Evolutionary conservation across 1,140 invertebrate genomes (phyloP), one percentile per base, ranked within the genome.

Genomic region (Ganaspis sp.): DNA sequence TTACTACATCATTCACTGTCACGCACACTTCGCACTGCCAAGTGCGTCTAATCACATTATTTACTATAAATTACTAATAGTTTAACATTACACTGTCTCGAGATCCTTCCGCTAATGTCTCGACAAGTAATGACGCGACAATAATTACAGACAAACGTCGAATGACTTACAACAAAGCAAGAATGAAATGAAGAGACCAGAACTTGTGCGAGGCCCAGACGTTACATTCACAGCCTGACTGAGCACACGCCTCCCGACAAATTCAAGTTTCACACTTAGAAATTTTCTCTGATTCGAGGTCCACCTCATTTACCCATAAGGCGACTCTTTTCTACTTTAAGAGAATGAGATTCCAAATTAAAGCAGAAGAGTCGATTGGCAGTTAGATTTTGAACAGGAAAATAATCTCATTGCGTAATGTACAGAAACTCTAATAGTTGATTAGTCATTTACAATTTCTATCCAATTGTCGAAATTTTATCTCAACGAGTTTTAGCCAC

Each of bases 211-310:
- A 91, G 84, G 83, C 88, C 80, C 90, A 85, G 87, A 90, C 88
- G 86, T 90, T 90, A 90, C 90, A 86, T 91, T 92, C 91, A 92
- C 91, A 92, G 91, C 91, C 91, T 90, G 88, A 89, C 89, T 81
- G 90, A 88, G 87, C 87, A 83, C 82, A 87, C 87, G 84, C 76
- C 58, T 64, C 26, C 23, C 23, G 58, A 64, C 23, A 29, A 64
- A 64, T 64, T 26, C 15, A 64, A 64, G 54, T 9, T 21, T 26
- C 54, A 58, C 8, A n/a, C n/a, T n/a, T n/a, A n/a, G n/a, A n/a
- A n/a, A n/a, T 76, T 58, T 73, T 37, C 5, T 58, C n/a, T 73
- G n/a, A 34, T 64, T 69, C 26, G 15, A 58, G 5, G 12, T 58
- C 19, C 19, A 58, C 19, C 21, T 23, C 17, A 11, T 58, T 58